These are phyloP conservation scores for Pissodes strobi DNA, from an alignment of 1,140 invertebrate genomes.

Conservation along the genomic window DNA sequence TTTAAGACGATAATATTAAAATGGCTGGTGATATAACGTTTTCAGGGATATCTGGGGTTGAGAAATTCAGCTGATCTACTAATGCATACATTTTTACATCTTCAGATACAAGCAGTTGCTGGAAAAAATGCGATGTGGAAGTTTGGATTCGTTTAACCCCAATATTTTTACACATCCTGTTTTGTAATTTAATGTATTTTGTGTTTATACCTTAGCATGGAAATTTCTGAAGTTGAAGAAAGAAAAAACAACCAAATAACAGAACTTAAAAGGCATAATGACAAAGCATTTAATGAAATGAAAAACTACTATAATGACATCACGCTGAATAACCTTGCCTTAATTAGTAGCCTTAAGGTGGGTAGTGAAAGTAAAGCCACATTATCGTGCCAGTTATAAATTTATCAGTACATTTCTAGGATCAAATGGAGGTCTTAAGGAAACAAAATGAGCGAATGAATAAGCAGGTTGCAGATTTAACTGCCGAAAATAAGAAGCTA, in stretches of 20 bases:
- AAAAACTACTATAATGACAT: constrained; percentile 95
- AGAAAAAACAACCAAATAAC: constrained; percentile 86
- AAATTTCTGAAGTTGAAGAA: constrained; percentile 86
- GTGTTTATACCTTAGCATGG: constrained; percentile 59
- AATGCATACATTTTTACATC: no score
- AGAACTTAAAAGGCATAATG: constrained; percentile 79
- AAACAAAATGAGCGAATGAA: constrained; percentile 78
- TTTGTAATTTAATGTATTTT: background rate
- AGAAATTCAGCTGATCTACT: no score
- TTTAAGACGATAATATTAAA: no score
- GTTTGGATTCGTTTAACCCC: no score
- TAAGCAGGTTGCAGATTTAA: constrained; percentile 66
- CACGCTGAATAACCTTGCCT: constrained; percentile 84
- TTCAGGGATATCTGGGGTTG: no score
- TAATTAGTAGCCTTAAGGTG: constrained; percentile 80
- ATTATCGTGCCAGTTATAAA: background rate
- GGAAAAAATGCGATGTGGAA: no score
- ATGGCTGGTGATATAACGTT: no score
- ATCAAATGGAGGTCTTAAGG: constrained; percentile 83
- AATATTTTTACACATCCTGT: background rate
- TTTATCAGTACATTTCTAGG: constrained; percentile 56
- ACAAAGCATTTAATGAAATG: constrained; percentile 82
- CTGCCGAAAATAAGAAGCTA: constrained; percentile 73
- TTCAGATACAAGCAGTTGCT: no score
- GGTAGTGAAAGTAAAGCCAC: background rate